Evolutionary conservation across 2,113 vertebrate genomes (phyloP).

Genomic region (Vicugna pacos): DNA sequence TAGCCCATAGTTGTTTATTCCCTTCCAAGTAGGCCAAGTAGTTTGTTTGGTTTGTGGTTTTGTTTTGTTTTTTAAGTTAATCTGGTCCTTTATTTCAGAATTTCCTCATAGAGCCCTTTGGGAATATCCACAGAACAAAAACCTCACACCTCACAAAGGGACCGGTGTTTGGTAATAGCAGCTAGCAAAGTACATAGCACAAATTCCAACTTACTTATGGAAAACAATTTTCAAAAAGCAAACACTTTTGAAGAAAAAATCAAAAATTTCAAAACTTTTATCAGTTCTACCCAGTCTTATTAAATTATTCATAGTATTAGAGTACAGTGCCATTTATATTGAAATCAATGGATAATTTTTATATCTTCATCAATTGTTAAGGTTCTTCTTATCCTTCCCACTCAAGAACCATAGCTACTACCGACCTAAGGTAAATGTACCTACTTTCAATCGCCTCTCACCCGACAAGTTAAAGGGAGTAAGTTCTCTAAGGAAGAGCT

Average conservation of each 20-base stretch:
- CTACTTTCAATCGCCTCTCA: background rate
- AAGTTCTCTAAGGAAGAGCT: background rate
- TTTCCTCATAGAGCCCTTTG: slow-evolving; percentile 74
- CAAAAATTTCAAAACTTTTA: slow-evolving; percentile 13
- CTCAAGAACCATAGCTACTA: background rate
- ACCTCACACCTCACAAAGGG: slow-evolving; percentile 64
- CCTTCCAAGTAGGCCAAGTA: slow-evolving; percentile 75
- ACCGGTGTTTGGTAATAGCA: slow-evolving; percentile 60
- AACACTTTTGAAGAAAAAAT: slow-evolving; percentile 32
- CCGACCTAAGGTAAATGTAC: background rate
- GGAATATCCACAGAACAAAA: slow-evolving; percentile 57
- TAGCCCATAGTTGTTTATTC: slow-evolving; percentile 77
- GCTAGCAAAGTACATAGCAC: slow-evolving; percentile 22
- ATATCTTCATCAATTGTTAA: slow-evolving; percentile 47
- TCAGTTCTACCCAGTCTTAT: background rate
- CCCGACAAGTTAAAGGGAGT: background rate
- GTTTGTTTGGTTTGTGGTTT: slow-evolving; percentile 18
- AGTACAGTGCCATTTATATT: background rate
- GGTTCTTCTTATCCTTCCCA: background rate
- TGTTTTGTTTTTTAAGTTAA: slow-evolving; percentile 70
- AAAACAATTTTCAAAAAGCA: slow-evolving; percentile 56
- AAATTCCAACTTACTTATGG: slow-evolving; percentile 36
- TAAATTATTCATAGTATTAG: slow-evolving; percentile 47
- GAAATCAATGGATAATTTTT: slow-evolving; percentile 21
- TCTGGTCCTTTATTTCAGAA: slow-evolving; percentile 73